Conservation (phyloP, 2,888 invertebrate species). For the Acheta domesticus region DNA sequence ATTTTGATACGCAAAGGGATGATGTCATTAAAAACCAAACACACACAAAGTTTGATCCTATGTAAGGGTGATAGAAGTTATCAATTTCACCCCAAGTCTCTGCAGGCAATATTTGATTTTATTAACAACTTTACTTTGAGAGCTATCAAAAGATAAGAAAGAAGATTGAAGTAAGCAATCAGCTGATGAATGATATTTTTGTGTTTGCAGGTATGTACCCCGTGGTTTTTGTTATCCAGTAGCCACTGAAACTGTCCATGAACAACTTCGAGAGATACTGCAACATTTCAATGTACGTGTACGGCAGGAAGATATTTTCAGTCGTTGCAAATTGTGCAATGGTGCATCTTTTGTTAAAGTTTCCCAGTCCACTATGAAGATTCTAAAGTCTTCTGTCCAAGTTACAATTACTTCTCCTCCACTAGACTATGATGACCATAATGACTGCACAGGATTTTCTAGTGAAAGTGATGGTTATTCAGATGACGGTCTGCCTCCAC, state of each 20-base stretch:
- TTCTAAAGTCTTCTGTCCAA: slow-evolving; percentile 39
- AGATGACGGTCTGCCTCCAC: slow-evolving; percentile 33
- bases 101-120: too few species aligned
- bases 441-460: slow-evolving; percentile 43
- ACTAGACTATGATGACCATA: slow-evolving; percentile 11
- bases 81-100: too few species aligned
- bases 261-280: slow-evolving; percentile 66
- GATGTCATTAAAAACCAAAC: too few species aligned
- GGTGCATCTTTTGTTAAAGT: slow-evolving; percentile 50
- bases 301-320: slow-evolving; percentile 63
- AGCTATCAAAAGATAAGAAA: too few species aligned
- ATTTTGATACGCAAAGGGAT: too few species aligned
- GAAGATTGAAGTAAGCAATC: too few species aligned
- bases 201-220: slow-evolving; percentile 49
- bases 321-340: slow-evolving; percentile 65
- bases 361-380: slow-evolving; percentile 47
- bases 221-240: slow-evolving; percentile 59
- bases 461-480: slow-evolving; percentile 43
- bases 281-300: slow-evolving; percentile 62
- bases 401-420: background rate
- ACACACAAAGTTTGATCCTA: too few species aligned
- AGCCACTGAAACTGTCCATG: slow-evolving; percentile 51
- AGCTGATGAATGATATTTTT: too few species aligned
- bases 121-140: too few species aligned
- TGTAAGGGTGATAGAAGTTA: too few species aligned